Evolutionary conservation across 2,888 invertebrate genomes (phyloP).

Genomic region (Agonopterix subpropinquella): DNA sequence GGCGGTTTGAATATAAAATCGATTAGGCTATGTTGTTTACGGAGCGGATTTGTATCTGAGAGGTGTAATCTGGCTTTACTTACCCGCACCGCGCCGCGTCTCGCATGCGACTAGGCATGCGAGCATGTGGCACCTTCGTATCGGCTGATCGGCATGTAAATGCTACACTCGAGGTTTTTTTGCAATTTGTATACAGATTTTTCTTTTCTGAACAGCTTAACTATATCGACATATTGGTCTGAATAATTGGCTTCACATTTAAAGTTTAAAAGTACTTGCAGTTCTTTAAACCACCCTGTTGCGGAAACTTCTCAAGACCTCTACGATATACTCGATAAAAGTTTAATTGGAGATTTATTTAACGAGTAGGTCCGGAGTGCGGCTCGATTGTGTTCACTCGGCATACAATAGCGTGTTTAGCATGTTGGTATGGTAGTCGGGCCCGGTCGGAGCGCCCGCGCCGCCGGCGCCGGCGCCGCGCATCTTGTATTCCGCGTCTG

Average conservation of each 20-base stretch:
- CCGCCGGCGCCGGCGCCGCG: constrained; percentile 45
- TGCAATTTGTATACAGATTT: too few relatives aligned
- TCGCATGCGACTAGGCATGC: constrained; percentile 4
- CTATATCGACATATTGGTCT: too few relatives aligned
- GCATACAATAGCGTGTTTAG: constrained; percentile 46
- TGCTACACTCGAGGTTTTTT: too few relatives aligned
- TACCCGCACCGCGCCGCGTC: constrained; percentile 3
- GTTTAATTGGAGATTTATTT: constrained; percentile 32
- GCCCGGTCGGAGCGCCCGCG: too few relatives aligned
- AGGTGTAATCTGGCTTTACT: constrained; percentile 36
- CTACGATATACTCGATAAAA: neutral
- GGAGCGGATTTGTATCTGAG: constrained; percentile 47
- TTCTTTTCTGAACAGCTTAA: too few relatives aligned
- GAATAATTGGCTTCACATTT: too few relatives aligned
- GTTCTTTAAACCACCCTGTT: too few relatives aligned
- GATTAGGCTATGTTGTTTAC: constrained; percentile 50
- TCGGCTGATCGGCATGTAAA: constrained; percentile 12
- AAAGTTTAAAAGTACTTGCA: too few relatives aligned
- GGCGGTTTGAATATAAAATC: constrained; percentile 27
- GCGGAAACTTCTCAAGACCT: too few relatives aligned
- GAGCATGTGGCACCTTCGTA: constrained; percentile 5
- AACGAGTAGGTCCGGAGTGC: constrained; percentile 11
- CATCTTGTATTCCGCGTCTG: constrained; percentile 35
- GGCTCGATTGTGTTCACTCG: constrained; percentile 24
- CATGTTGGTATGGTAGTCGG: constrained; percentile 33